phyloP scores from a whole-genome alignment of 2,797 vertebrate species.

The Etheostoma perlongum region DNA sequence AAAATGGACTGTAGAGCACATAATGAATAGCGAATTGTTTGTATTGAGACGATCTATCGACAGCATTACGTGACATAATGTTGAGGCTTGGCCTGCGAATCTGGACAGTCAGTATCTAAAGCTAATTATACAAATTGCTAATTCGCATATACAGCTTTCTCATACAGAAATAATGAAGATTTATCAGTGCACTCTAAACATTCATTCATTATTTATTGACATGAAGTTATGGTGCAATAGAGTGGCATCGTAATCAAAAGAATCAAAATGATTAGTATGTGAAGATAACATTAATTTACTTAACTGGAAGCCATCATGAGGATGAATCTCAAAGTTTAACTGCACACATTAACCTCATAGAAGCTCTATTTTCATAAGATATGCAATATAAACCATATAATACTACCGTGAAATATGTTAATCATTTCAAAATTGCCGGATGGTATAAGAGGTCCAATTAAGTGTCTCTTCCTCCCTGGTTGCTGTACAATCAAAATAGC shows the following conservation, averaged over 20 bases:
- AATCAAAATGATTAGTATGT: slow-evolving; percentile 26
- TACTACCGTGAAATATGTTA: slow-evolving; percentile 26
- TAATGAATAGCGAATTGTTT: background rate
- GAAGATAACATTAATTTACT: slow-evolving; percentile 26
- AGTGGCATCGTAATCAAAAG: slow-evolving; percentile 16
- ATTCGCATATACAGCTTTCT: background rate
- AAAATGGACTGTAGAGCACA: background rate
- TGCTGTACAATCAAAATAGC: slow-evolving; percentile 43
- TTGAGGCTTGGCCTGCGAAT: no score
- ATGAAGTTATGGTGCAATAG: background rate
- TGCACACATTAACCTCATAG: slow-evolving; percentile 30
- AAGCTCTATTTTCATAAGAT: slow-evolving; percentile 21
- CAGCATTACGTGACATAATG: no score
- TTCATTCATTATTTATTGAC: slow-evolving; percentile 14
- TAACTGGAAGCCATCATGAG: slow-evolving; percentile 14
- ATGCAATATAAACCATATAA: slow-evolving; percentile 38
- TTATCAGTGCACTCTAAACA: background rate
- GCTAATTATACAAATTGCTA: background rate
- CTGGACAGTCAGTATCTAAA: background rate
- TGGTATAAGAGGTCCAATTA: slow-evolving; percentile 29
- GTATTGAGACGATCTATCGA: background rate
- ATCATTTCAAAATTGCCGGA: slow-evolving; percentile 28
- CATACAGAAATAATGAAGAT: slow-evolving; percentile 5
- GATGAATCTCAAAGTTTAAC: slow-evolving; percentile 26
- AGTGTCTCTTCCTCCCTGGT: slow-evolving; percentile 21